Evolutionary conservation across 2,888 invertebrate genomes (phyloP), one percentile per base, ranked within the genome.

Genomic region (Dendrolimus pini): DNA sequence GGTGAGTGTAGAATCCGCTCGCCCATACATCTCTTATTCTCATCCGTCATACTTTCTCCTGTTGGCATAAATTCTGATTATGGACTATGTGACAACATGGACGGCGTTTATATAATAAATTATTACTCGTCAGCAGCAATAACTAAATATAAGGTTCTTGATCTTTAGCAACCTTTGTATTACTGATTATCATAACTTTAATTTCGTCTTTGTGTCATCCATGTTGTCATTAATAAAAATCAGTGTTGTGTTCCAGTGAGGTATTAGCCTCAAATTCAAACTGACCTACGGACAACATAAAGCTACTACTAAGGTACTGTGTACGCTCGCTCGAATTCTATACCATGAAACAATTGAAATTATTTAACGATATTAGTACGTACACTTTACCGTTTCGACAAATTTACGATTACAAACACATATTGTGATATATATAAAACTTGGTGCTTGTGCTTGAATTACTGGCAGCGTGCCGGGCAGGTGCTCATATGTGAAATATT

Each of bases 391-490:
- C 89, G 81, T 79, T 84, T 88, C 85, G 86, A 86, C 82, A 84
- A 81, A 74, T 77, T 81, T 83, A 89, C 89, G 80, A 82, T 82
- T 85, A 89, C 90, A 85, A 90, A 90, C 89, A 90, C 86, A 85
- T 85, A 88, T 85, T 79, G 86, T 89, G 86, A 87, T 86, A 85
- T 77, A 30, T 30, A 80, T 79, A 89, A 90, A 89, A 90, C 77
- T 85, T 87, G 85, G 90, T 90, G 90, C 90, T 85, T 85, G 90
- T 90, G 90, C 90, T 68, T 86, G 80, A 78, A 82, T 81, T 89
- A 90, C 90, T 90, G 90, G 90, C 90, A 77, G 90, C 90, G 90
- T 90, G 90, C 89, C 90, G 89, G 88, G 89, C 89, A 89, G 83
- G 90, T 90, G 90, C 90, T 83, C 71, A 81, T 88, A 88, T 83